Evolutionary conservation across 2,113 vertebrate genomes (phyloP), one percentile per base, ranked within the genome.

Genomic region (Gadus macrocephalus): DNA sequence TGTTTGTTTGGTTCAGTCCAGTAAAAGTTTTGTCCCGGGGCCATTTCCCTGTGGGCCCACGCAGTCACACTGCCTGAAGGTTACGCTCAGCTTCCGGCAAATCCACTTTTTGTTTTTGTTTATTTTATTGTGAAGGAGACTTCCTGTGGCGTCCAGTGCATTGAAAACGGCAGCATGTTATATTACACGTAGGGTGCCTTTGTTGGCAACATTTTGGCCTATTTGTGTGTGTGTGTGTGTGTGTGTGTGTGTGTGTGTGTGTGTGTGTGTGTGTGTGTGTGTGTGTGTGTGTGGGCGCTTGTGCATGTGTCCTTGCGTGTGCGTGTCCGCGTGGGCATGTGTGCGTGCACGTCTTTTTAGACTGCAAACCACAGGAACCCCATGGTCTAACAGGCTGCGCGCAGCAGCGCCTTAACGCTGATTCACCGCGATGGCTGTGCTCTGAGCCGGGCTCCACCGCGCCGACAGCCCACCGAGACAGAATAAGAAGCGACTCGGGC

Each of bases 341-440:
- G 42, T 11, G 42, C 12, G 42, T 49, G 42, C 12, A 9, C 12
- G 76, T 22, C 2, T 4, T 14, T 22, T 68, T 66, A 19, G 63
- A 62, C 74, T 69, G 59, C 60, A 67, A 55, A 72, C 19, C 53
- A 14, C 53, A 22, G 55, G 61, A 83, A 59, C 58, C 62, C 73
- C 65, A 38, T 67, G 71, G 17, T 72, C 69, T 42, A 67, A 65
- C 53, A 67, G 84, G 22, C 74, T 42, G 31, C 67, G 66, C 31
- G 9, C 70, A 64, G 67, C 69, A 70, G 62, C 65, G 38, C 76
- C 69, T 31, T 80, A 67, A 88, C 77, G 66, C 73, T 84, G 77
- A 88, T 85, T 62, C 68, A 76, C 69, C 79, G 77, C 5, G 77
- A 88, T 78, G 79, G 83, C 77, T 78, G 71, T 69, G 84, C 69